Percentiles rank a stretch among this genome's conserved stretches.
Evolutionary conservation across 2,888 invertebrate genomes (phyloP).

Genomic region (Pheosia gnoma): DNA sequence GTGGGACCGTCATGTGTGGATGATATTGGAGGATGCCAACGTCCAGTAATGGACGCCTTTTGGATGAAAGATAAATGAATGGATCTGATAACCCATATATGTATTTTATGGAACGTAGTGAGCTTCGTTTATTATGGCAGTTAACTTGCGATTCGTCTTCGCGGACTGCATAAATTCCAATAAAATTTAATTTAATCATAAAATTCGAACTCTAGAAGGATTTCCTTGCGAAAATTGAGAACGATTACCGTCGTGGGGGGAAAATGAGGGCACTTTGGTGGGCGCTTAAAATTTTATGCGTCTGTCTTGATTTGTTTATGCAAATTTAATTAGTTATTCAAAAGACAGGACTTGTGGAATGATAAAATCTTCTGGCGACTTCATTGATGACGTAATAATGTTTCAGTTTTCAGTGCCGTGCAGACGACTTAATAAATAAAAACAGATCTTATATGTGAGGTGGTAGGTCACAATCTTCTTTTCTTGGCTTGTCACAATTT

Average conservation of each 20-base stretch:
- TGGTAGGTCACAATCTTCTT: too few relatives aligned
- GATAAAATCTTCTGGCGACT: background rate
- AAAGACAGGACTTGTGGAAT: background rate
- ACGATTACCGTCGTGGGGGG: background rate
- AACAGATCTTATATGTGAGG: too few relatives aligned
- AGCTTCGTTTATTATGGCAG: background rate
- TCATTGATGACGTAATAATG: background rate
- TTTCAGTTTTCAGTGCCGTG: background rate
- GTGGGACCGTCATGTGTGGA: too few relatives aligned
- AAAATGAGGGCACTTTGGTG: background rate
- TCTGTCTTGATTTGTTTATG: constrained; percentile 3
- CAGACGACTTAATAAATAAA: too few relatives aligned
- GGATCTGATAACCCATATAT: too few relatives aligned
- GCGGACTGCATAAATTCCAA: background rate
- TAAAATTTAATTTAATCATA: constrained; percentile 10
- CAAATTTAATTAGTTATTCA: constrained; percentile 3
- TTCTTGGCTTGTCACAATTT: too few relatives aligned
- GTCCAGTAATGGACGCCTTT: too few relatives aligned
- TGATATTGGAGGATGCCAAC: too few relatives aligned
- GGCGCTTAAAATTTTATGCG: background rate
- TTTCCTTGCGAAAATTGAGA: constrained; percentile 1
- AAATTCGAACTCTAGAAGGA: constrained; percentile 13
- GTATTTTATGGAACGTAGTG: background rate
- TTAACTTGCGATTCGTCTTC: background rate
- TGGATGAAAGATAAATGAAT: too few relatives aligned